Evolutionary conservation across 1,140 invertebrate genomes (phyloP).

Genomic region (Hirudo medicinalis): DNA sequence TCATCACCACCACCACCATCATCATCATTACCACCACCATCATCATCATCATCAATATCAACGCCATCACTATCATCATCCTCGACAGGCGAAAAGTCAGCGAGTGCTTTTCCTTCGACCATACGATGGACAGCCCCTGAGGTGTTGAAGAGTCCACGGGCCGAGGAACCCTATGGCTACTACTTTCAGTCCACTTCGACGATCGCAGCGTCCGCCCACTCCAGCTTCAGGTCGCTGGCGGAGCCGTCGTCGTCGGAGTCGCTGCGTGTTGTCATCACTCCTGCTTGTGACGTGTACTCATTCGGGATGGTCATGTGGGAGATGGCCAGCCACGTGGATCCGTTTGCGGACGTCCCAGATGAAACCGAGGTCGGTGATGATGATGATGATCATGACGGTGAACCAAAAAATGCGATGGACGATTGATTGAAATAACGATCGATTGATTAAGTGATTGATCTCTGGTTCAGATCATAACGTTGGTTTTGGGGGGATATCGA

Average conservation of each 20-base stretch:
- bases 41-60: neutral
- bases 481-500: neutral
- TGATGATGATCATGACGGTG: too few relatives aligned
- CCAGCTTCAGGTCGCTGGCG: neutral
- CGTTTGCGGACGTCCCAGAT: slow-evolving; percentile 33
- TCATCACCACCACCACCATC: neutral
- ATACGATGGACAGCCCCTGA: slow-evolving; percentile 37
- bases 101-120: slow-evolving; percentile 33
- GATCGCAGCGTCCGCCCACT: neutral
- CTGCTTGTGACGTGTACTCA: slow-evolving; percentile 81
- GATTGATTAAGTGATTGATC: neutral
- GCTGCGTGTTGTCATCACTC: slow-evolving; percentile 50
- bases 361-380: slow-evolving; percentile 23
- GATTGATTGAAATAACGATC: too few relatives aligned
- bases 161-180: slow-evolving; percentile 24
- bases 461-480: neutral
- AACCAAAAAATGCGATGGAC: too few relatives aligned
- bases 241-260: slow-evolving; percentile 2
- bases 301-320: slow-evolving; percentile 92
- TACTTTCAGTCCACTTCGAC: slow-evolving; percentile 18
- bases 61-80: neutral
- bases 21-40: neutral
- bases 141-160: slow-evolving; percentile 28
- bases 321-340: slow-evolving; percentile 63
- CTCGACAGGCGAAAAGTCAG: slow-evolving; percentile 30